A percentile compares a stretch with the other conserved stretches of the same genome.
Conservation (phyloP, 2,888 invertebrate species). For the Tinea pellionella region DNA sequence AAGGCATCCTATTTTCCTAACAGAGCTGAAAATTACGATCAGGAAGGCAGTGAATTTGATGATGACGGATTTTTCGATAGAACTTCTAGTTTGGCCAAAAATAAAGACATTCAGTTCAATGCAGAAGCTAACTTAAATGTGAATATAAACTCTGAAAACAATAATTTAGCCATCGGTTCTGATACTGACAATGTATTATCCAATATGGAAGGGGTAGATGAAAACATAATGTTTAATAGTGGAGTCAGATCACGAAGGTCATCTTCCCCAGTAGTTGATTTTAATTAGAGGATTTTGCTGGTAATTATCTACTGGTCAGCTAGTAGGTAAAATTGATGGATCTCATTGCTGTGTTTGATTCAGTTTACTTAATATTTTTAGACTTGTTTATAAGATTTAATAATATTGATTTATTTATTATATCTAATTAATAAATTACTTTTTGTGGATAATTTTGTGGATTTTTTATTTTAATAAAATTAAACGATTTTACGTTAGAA, state of each 20-base stretch:
- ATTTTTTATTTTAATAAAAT: no score
- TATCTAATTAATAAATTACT: neutral
- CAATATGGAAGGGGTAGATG: conserved; percentile 47
- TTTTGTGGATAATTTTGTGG: neutral
- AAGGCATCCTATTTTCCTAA: conserved; percentile 48
- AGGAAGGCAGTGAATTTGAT: conserved; percentile 60
- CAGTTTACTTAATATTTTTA: neutral
- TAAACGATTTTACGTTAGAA: no score
- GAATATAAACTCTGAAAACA: conserved; percentile 15
- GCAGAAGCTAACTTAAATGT: conserved; percentile 16
- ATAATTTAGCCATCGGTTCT: conserved; percentile 30
- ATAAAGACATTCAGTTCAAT: conserved; percentile 19
- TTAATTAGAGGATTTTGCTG: neutral
- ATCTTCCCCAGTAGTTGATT: neutral
- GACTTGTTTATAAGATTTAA: conserved; percentile 1
- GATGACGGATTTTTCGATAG: conserved; percentile 60
- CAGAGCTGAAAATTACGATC: conserved; percentile 46
- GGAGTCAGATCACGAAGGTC: conserved; percentile 28
- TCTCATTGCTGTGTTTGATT: neutral
- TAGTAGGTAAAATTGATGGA: neutral
- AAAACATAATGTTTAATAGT: conserved; percentile 48
- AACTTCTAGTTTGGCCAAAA: conserved; percentile 36
- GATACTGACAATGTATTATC: conserved; percentile 51
- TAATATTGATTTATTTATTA: neutral
- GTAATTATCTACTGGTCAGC: no score